Conservation (phyloP, 2,888 invertebrate species). For the Nomada ruficornis region DNA sequence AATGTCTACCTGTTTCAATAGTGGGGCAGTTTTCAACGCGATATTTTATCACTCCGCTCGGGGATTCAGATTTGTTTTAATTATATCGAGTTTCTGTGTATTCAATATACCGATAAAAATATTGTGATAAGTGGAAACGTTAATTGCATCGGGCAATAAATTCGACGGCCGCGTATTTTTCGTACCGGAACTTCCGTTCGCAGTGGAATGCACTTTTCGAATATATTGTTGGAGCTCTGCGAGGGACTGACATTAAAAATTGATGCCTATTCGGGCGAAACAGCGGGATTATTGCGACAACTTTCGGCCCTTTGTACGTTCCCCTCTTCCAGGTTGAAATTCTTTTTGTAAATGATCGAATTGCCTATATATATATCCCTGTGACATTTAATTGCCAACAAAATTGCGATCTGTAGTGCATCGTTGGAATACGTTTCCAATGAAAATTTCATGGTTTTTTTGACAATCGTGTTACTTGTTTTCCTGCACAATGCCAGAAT, state of each 20-base stretch:
- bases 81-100: no score
- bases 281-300: background rate
- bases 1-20: no score
- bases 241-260: background rate
- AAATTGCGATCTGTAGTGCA: conserved; percentile 14
- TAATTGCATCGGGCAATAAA: background rate
- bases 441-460: conserved; percentile 1
- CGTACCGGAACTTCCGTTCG: background rate
- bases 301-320: conserved; percentile 1
- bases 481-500: background rate
- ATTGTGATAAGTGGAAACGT: background rate
- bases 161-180: background rate
- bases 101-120: background rate
- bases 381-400: background rate
- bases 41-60: no score
- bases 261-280: background rate
- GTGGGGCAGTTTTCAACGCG: no score
- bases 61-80: no score
- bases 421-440: background rate
- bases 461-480: background rate
- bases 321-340: background rate
- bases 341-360: background rate
- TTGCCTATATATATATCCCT: background rate
- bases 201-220: conserved; percentile 6
- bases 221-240: background rate